These are phyloP conservation scores for Chloebia gouldiae DNA, from an alignment of 2,113 vertebrate species.

Conservation along the genomic window DNA sequence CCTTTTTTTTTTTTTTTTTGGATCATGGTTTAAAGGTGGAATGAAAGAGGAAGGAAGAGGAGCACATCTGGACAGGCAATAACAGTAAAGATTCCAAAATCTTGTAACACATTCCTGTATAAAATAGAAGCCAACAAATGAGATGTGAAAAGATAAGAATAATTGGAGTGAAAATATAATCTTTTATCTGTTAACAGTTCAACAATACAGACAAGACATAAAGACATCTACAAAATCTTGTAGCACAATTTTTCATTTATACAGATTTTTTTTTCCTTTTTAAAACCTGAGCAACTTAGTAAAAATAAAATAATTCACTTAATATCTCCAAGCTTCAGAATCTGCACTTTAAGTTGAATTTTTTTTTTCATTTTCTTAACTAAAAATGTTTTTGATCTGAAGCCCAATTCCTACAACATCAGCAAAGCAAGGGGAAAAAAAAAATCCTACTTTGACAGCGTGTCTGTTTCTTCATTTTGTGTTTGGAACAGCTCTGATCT, in stretches of 20 bases:
- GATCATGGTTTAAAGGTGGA: background rate
- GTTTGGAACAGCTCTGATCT: constrained; percentile 19
- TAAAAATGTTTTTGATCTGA: background rate
- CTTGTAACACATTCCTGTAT: background rate
- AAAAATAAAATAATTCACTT: background rate
- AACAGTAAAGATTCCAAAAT: background rate
- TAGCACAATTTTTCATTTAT: background rate
- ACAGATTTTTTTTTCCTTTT: background rate
- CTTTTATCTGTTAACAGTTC: background rate
- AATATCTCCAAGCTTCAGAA: background rate
- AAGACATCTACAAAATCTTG: background rate
- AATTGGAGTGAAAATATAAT: background rate
- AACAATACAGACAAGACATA: background rate
- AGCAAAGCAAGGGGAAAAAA: background rate
- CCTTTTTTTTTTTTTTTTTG: background rate
- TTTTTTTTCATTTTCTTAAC: background rate
- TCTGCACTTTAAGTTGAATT: background rate
- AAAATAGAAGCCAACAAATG: background rate
- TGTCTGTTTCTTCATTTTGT: background rate
- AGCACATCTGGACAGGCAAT: background rate
- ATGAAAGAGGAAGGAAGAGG: background rate
- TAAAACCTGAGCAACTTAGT: background rate
- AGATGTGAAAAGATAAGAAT: background rate
- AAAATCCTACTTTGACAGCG: background rate
- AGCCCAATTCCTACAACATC: background rate